Base-by-base conservation (phyloP, 2,888 invertebrate species). In the Ochropleura leucogaster region DNA sequence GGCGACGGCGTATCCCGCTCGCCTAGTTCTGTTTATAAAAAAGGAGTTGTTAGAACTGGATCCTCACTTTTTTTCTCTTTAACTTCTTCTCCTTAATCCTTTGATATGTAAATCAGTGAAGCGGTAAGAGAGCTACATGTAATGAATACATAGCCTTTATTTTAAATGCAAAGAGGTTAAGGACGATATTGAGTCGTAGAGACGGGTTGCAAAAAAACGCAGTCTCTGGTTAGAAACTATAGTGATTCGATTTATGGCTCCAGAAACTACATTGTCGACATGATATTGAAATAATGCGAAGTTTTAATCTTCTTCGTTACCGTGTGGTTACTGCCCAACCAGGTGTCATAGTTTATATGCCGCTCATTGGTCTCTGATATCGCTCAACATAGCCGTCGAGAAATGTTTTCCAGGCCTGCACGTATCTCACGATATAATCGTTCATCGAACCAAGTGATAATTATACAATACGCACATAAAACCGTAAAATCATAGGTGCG, bases 1-100 rank as follows among this genome's bases (percentile, higher is more conserved):
- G 96, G 96, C 1, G 96, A 96, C 10, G 96, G 96, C 10, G 96
- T 96, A 65, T 96, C 96, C 42, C 96, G 93, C 85, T 96, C 96
- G 59, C 96, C 96, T 90, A 95, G 87, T 90, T 96, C 96, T 96
- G 92, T 82, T 74, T 3, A 51, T 57, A 47, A 53, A 69, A 3
- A 0, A 8, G n/a, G 0, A 2, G 1, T 16, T 46, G 16, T 68
- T 42, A 69, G 0, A 60, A 59, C 14, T 18, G 14, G n/a, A 4
- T 12, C 4, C 16, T 44, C 18, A 14, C 18, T 4, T 42, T 42
- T 68, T 2, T 14, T 18, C 20, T 40, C 18, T n/a, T 44, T 14
- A 10, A 5, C 10, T 70, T 49, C 0, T 68, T 60, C 51, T 4
- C 18, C 18, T 30, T 14, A 14, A 51, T 9, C 18, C 42, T 47